Base-by-base conservation (phyloP, 2,888 invertebrate genomes). In the Arenicola marina region DNA sequence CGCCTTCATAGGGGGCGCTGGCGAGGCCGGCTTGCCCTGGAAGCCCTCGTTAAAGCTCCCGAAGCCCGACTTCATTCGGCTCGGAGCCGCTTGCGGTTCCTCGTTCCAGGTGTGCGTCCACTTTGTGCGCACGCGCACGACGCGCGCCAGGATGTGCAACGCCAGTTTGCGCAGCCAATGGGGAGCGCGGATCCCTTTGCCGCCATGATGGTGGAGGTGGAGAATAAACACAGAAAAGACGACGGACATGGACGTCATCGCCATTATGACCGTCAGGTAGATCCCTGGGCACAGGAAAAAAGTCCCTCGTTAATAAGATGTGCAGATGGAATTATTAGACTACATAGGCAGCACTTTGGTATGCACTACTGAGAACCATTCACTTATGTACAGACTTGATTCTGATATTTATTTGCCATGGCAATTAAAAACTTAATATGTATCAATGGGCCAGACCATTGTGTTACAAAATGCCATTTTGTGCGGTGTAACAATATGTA, bases 231-330 rank as follows among this genome's bases (percentile, higher is more conserved):
- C 80, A 1, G 79, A 76, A 15, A 77, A 75, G 7, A 80, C 67
- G 31, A 80, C 79, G 2, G 79, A 80, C 59, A 79, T 65, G 62
- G 79, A 78, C 58, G 78, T 78, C 67, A 78, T 76, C 4, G 78
- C 72, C 62, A 80, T 66, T 1, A 79, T 78, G 1, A 78, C 75
- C 72, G 79, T 78, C 53, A 80, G 70, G 59, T 80, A 80, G 31
- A 80, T 77, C 66, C 79, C 80, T 80, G 69, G n/a, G 18, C n/a
- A n/a, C n/a, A n/a, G n/a, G n/a, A n/a, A n/a, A n/a, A n/a, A n/a
- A n/a, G n/a, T n/a, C n/a, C n/a, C n/a, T n/a, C n/a, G n/a, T n/a
- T n/a, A n/a, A n/a, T n/a, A n/a, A n/a, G n/a, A n/a, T n/a, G n/a
- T n/a, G n/a, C n/a, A n/a, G n/a, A n/a, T n/a, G n/a, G n/a, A n/a